Percentiles rank a stretch among this genome's conserved stretches.
These are phyloP conservation scores for Nephotettix cincticeps DNA, from an alignment of 1,140 invertebrate species.

Conservation along the genomic window DNA sequence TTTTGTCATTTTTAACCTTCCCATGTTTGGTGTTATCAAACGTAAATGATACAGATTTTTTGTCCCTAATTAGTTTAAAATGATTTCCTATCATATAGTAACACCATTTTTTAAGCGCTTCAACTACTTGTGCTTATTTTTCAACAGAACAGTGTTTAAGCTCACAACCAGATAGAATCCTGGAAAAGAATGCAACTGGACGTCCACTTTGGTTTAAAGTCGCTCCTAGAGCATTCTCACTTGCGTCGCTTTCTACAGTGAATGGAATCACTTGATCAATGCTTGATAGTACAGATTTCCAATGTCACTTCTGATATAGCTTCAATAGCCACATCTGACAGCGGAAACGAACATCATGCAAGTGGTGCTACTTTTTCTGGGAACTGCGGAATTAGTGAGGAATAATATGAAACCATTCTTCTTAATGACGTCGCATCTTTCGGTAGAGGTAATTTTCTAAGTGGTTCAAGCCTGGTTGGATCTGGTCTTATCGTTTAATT, in stretches of 20 bases:
- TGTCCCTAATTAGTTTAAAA: conserved; percentile 1
- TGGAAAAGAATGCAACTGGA: background rate
- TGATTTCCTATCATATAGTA: background rate
- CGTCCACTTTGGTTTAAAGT: background rate
- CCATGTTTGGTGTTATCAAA: background rate
- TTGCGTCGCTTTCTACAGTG: background rate
- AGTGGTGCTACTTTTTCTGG: background rate
- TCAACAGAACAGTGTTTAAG: background rate
- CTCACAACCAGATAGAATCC: background rate
- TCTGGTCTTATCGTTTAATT: background rate
- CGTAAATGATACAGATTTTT: background rate
- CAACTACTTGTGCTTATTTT: conserved; percentile 2
- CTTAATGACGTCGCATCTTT: background rate
- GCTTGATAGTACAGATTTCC: too few species aligned
- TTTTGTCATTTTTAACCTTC: too few species aligned
- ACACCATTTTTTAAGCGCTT: conserved; percentile 2
- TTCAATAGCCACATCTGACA: background rate
- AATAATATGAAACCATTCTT: background rate
- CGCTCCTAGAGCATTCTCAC: background rate
- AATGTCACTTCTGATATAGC: background rate
- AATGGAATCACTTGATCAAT: too few species aligned
- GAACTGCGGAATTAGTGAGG: background rate
- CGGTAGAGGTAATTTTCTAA: too few species aligned
- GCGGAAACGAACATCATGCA: background rate
- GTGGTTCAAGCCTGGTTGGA: background rate